Evolutionary conservation across 1,140 invertebrate species (phyloP), one percentile per base, ranked within the genome.

Genomic region (Pentalonia nigronervosa): DNA sequence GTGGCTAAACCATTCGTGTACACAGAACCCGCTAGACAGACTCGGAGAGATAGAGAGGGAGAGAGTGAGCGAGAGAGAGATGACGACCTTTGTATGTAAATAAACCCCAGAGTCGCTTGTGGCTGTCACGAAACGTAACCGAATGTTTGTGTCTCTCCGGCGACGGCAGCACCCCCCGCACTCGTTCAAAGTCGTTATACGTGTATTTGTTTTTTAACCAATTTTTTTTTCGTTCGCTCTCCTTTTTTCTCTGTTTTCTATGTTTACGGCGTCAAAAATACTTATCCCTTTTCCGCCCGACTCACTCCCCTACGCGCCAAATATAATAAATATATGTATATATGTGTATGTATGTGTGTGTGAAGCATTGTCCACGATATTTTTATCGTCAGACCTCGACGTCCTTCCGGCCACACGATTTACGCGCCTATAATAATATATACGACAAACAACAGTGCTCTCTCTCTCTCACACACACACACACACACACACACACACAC

Each of bases 71-170:
- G 60, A 67, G 30, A 67, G 60, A n/a, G 60, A 67, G 9, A 76
- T n/a, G 23, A 83, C 91, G 48, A 86, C 91, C 91, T 93, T 92
- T 86, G 60, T 93, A 93, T 93, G 91, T 86, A 93, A 93, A 93
- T 86, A 84, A 45, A 93, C 25, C 48, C 48, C 47, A 92, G 48
- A 48, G 60, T 92, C 91, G 47, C n/a, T 36, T 50, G 67, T 76
- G 36, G n/a, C 91, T 48, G 67, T 91, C 90, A 83, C 91, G 67
- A 83, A 83, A 81, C 47, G 60, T 83, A 83, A 81, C 67, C n/a
- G 23, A 92, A 76, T 20, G 91, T 92, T 92, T 81, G 47, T 81
- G 47, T 81, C 67, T 91, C 56, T 88, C 84, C 41, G n/a, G 50
- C 50, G 21, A 4, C 41, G 41, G 41, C 41, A 41, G 50, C n/a